phyloP scores from a whole-genome alignment of 2,113 vertebrate species.

The Dendropsophus ebraccatus region DNA sequence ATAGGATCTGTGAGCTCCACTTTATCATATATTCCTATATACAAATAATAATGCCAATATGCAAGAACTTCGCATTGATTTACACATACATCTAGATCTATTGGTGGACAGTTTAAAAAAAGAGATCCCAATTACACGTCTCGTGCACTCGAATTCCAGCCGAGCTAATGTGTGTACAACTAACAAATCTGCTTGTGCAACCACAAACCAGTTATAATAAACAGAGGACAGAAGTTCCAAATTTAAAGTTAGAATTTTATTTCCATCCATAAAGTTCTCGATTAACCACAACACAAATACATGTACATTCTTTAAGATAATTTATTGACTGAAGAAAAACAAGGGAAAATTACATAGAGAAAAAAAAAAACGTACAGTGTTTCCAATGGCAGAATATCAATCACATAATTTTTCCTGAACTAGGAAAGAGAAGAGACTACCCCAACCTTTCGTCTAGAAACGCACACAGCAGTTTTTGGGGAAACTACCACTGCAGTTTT shows the following conservation, averaged over 20 bases:
- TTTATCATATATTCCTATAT: too few species aligned
- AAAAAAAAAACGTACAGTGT: background rate
- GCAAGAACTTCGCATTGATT: too few species aligned
- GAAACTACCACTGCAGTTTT: too few species aligned
- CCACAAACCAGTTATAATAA: background rate
- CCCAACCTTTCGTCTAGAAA: background rate
- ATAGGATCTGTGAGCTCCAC: too few species aligned
- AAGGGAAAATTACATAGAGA: background rate
- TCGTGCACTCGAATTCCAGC: too few species aligned
- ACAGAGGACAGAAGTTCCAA: background rate
- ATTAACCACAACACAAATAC: background rate
- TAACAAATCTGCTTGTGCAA: background rate
- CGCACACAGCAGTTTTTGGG: too few species aligned
- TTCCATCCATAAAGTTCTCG: constrained; percentile 51
- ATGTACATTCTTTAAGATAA: background rate
- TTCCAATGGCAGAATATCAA: background rate
- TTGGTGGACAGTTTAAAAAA: too few species aligned
- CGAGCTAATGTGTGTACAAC: too few species aligned
- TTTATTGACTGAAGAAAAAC: constrained; percentile 25
- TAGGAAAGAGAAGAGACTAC: background rate
- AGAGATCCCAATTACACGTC: too few species aligned
- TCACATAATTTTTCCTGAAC: background rate
- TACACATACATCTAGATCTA: too few species aligned
- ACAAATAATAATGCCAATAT: too few species aligned
- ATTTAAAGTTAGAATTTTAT: background rate